These are phyloP conservation scores for Platycheirus rosarum DNA, from an alignment of 2,888 invertebrate genomes.

Conservation along the genomic window DNA sequence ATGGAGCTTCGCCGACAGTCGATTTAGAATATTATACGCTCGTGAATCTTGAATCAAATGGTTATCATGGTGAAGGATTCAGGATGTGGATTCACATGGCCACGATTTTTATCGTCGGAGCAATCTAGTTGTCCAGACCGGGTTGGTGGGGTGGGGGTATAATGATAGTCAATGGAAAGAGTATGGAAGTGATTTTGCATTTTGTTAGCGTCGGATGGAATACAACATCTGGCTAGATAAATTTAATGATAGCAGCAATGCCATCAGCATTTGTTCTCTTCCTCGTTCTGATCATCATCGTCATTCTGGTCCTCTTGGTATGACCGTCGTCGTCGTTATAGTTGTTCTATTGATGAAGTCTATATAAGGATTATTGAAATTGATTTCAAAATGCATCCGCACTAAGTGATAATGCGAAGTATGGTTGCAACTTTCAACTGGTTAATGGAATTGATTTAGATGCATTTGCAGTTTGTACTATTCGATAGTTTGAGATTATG, in stretches of 20 bases:
- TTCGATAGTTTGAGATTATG: constrained; percentile 56
- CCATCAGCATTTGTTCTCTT: neutral
- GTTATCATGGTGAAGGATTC: constrained; percentile 46
- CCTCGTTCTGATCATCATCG: too few species aligned
- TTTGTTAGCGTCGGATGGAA: constrained; percentile 62
- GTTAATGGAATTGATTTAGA: constrained; percentile 70
- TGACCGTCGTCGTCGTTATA: neutral
- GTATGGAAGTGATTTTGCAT: constrained; percentile 70
- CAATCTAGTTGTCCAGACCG: neutral
- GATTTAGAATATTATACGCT: constrained; percentile 71
- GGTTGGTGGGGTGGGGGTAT: constrained; percentile 5
- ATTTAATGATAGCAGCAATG: constrained; percentile 41
- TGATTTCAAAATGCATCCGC: constrained; percentile 67
- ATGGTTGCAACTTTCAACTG: constrained; percentile 54
- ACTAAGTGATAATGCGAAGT: constrained; percentile 63
- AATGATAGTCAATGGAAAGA: constrained; percentile 45
- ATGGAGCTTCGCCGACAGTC: constrained; percentile 7
- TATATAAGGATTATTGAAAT: constrained; percentile 69
- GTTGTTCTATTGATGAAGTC: constrained; percentile 3
- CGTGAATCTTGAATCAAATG: constrained; percentile 67
- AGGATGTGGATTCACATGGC: constrained; percentile 37
- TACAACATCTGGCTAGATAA: constrained; percentile 65
- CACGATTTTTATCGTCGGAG: neutral
- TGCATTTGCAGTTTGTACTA: constrained; percentile 43
- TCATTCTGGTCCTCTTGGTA: neutral